Evolutionary conservation across 2,888 invertebrate genomes (phyloP), one percentile per base, ranked within the genome.

Genomic region (Atethmia centrago): DNA sequence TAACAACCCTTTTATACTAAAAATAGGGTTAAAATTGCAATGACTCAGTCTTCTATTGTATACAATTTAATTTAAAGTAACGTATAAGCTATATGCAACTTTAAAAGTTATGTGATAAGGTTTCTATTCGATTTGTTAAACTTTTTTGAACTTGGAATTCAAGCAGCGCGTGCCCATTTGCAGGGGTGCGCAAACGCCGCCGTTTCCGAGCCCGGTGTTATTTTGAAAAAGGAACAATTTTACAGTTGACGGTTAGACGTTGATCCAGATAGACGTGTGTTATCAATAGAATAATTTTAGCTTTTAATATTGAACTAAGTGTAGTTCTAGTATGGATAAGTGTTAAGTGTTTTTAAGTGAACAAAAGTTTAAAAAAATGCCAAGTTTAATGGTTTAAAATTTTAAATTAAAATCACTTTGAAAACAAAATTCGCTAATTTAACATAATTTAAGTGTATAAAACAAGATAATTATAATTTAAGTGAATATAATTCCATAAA

Each of bases 171-270:
- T 95, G 95, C 95, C 91, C 78, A 82, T 88, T 85, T 82, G 89
- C 89, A 92, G 91, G 95, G 95, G 95, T 95, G 96, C 96, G 95
- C 94, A 84, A 86, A 90, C 94, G 95, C 92, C 92, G 95, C 92
- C 92, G 87, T 91, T 93, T 93, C 93, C 94, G 93, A 93, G 90
- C 90, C 89, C 85, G 87, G 85, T 88, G 90, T 88, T 91, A 95
- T 87, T 85, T 94, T 91, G 82, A 92, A 91, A 91, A 93, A 87
- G 86, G 89, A 90, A 91, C 87, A 89, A 87, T 83, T 88, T 85
- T 82, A 85, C 92, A 96, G 96, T 96, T 94, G 91, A 92, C 93
- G 91, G 92, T 92, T 93, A 90, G 88, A 91, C 90, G 92, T 93
- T 90, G 90, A 82, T 80, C 80, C 70, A 82, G 68, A 84, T 72